Conservation (phyloP, 92 coral and sea anemone species). For the Meandrina meandrites region DNA sequence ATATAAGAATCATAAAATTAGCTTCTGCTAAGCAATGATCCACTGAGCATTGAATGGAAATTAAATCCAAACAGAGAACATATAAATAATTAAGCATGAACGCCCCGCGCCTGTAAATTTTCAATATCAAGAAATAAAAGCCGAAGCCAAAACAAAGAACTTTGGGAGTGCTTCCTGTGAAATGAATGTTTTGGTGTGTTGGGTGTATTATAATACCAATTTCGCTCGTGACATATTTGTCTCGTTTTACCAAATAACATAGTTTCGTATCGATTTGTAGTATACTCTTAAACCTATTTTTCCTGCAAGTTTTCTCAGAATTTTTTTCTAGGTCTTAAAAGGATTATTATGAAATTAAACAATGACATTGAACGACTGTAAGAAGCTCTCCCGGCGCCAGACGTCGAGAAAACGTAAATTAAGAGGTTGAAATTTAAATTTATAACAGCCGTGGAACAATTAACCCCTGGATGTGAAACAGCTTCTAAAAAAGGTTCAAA, state of each 20-base stretch:
- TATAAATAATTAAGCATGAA: constrained; percentile 30
- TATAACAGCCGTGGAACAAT: not conserved
- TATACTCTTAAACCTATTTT: not conserved
- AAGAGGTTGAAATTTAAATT: not conserved
- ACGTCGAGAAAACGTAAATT: not conserved
- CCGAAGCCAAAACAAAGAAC: not conserved
- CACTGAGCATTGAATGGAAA: constrained; percentile 8
- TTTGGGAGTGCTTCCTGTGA: not conserved
- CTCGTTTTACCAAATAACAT: not conserved
- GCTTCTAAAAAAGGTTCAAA: not conserved
- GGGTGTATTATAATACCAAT: not conserved
- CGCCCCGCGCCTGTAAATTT: constrained; percentile 12
- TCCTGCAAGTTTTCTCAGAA: not conserved
- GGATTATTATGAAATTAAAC: not conserved
- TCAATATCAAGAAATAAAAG: not conserved
- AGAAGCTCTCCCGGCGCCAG: not conserved
- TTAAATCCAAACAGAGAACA: constrained; percentile 13
- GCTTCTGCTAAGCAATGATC: constrained; percentile 16
- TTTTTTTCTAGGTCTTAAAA: not conserved
- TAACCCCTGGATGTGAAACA: not conserved
- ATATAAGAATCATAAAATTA: not conserved
- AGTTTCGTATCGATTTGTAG: too few species aligned
- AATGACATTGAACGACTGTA: not conserved
- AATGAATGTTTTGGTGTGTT: not conserved
- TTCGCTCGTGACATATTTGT: not conserved